A percentile compares a stretch with the other conserved stretches of the same genome.
phyloP scores from a whole-genome alignment of 2,113 vertebrate genomes.

The mouse (Mus musculus) region GRCm39 chr11:19488501-19489000 shows the following conservation, averaged over 20 bases:
- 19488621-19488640: neutral
- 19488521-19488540: neutral
- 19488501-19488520: neutral
- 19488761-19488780: neutral
- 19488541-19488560: neutral
- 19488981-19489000: neutral
- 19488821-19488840: neutral
- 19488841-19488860: neutral
- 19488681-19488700: neutral
- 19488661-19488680: neutral
- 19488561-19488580: neutral
- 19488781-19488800: slow-evolving; percentile 3
- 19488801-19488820: neutral
- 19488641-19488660: neutral
- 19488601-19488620: no score
- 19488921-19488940: neutral
- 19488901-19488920: slow-evolving; percentile 12
- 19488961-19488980: neutral
- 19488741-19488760: neutral
- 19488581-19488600: neutral
- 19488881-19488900: neutral
- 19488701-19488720: neutral
- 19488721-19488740: neutral
- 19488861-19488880: neutral
- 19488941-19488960: neutral